Conservation (phyloP, 2,888 invertebrate species). For the Drosophila putrida region DNA sequence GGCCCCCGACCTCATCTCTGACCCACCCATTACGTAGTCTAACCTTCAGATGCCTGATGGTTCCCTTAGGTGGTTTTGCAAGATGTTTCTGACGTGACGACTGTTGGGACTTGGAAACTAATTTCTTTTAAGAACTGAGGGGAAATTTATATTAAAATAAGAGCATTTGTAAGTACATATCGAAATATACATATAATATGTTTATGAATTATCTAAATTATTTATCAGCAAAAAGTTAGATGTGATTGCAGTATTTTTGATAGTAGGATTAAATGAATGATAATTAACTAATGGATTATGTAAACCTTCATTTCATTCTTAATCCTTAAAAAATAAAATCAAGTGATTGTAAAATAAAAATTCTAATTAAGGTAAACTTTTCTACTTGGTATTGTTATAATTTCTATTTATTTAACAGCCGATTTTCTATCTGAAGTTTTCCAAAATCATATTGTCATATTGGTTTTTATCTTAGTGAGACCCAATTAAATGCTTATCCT, state of each 20-base stretch:
- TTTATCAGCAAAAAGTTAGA: neutral
- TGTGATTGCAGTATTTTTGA: neutral
- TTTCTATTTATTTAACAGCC: too few relatives aligned
- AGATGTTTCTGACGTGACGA: conserved; percentile 31
- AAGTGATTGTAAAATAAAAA: too few relatives aligned
- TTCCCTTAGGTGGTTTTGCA: conserved; percentile 59
- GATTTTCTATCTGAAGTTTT: too few relatives aligned
- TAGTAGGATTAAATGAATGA: too few relatives aligned
- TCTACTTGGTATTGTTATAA: too few relatives aligned
- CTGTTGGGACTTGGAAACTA: conserved; percentile 41
- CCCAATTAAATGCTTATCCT: too few relatives aligned
- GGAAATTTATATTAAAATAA: conserved; percentile 19
- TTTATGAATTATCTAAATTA: neutral
- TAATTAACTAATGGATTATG: too few relatives aligned
- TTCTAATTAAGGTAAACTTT: too few relatives aligned
- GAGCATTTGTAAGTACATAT: neutral
- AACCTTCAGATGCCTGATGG: conserved; percentile 4
- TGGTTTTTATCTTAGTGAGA: too few relatives aligned
- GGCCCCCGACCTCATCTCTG: neutral
- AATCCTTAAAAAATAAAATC: too few relatives aligned
- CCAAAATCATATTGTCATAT: too few relatives aligned
- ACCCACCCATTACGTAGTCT: neutral
- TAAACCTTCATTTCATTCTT: too few relatives aligned
- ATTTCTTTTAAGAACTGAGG: conserved; percentile 32
- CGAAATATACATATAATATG: neutral